Percentiles rank a stretch among this genome's conserved stretches.
These are phyloP conservation scores for Melinopterus prodromus DNA, from an alignment of 2,888 invertebrate genomes.

Conservation along the genomic window DNA sequence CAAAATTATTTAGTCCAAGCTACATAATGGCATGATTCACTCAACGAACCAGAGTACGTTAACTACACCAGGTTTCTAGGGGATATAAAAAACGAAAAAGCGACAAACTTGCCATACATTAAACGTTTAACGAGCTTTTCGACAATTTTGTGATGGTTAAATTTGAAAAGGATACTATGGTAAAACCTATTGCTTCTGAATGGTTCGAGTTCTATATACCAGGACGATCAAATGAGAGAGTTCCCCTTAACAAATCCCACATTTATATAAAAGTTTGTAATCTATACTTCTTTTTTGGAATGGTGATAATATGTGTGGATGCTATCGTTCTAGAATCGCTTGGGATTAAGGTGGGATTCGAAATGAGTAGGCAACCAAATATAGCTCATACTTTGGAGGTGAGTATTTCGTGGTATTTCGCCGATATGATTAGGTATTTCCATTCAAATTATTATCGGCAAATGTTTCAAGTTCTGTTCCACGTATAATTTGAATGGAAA, in stretches of 20 bases:
- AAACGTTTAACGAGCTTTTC: slow-evolving; percentile 78
- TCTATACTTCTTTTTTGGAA: not conserved
- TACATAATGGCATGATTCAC: slow-evolving; percentile 98
- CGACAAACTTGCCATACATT: slow-evolving; percentile 75
- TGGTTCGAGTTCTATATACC: slow-evolving; percentile 97
- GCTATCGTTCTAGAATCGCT: slow-evolving; percentile 71
- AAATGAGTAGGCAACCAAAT: no score
- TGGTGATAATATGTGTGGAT: not conserved
- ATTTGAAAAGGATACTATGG: slow-evolving; percentile 90
- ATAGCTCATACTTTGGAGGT: no score
- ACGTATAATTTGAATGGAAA: no score
- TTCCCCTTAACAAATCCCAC: slow-evolving; percentile 75
- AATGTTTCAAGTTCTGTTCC: no score
- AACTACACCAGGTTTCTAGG: slow-evolving; percentile 85
- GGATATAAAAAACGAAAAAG: slow-evolving; percentile 92
- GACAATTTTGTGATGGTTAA: slow-evolving; percentile 89
- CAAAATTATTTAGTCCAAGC: slow-evolving; percentile 87
- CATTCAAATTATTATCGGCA: no score
- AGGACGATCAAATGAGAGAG: slow-evolving; percentile 77
- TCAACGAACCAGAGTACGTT: slow-evolving; percentile 80
- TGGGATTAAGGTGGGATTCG: no score
- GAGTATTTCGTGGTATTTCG: no score
- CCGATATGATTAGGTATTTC: no score
- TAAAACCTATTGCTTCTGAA: slow-evolving; percentile 88
- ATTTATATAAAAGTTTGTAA: slow-evolving; percentile 77